Evolutionary conservation across 2,113 vertebrate species (phyloP).

Genomic region (Lepisosteus oculatus): DNA sequence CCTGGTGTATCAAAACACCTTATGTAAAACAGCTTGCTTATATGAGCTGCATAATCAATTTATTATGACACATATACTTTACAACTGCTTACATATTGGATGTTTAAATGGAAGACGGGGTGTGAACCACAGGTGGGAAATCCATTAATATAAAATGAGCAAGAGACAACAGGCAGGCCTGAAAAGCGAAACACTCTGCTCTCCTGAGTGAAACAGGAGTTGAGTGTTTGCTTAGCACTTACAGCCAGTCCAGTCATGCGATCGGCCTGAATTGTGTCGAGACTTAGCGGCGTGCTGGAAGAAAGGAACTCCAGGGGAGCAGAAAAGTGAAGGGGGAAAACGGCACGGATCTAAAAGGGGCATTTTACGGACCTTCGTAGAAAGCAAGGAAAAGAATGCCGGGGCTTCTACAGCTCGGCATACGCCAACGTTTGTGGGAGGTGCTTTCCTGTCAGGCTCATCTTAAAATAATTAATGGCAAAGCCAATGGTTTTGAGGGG

Average conservation of each 20-base stretch:
- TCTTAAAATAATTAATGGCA: constrained; percentile 78
- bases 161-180: constrained; percentile 19
- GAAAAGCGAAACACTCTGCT: constrained; percentile 48
- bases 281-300: constrained; percentile 30
- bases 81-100: constrained; percentile 71
- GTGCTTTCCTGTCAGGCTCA: constrained; percentile 74
- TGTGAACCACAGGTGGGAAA: constrained; percentile 36
- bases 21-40: constrained; percentile 56
- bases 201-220: constrained; percentile 53
- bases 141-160: constrained; percentile 56
- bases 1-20: constrained; percentile 54
- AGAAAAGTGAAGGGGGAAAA: too few relatives aligned
- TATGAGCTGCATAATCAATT: constrained; percentile 50
- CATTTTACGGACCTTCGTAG: constrained; percentile 51
- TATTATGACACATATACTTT: constrained; percentile 67
- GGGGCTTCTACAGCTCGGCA: constrained; percentile 23
- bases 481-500: constrained; percentile 73
- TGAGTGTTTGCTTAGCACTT: constrained; percentile 41
- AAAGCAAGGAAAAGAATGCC: constrained; percentile 37
- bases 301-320: too few relatives aligned
- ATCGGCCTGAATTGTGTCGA: constrained; percentile 24
- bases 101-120: constrained; percentile 66
- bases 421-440: constrained; percentile 53
- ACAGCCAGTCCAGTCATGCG: constrained; percentile 43
- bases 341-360: constrained; percentile 16